Base-by-base conservation (phyloP, 35 echinoderm and acorn worm species). In the Patiria miniata region DNA sequence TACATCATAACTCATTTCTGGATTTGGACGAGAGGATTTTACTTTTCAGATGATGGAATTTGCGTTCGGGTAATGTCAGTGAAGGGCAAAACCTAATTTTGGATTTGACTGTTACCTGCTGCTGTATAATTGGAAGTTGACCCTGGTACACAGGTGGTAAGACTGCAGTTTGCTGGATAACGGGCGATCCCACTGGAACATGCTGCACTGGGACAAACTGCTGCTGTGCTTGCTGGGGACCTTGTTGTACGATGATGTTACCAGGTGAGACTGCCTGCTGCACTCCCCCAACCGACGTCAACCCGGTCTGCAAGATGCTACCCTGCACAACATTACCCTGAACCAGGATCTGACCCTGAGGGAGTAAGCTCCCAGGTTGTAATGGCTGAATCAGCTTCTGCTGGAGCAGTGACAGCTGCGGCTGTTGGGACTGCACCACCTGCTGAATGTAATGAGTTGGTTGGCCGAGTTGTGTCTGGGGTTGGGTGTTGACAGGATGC, bases 381-480 rank as follows among this genome's bases (percentile, higher is more conserved):
- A 52, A 23, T 18, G 44, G 44, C 39, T 80, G 78, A 23, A 52
- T 40, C 32, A 80, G 44, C 78, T 52, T 80, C 22, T 52, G 59
- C 36, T 77, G 68, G n/a, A 34, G 84, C 60, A 44, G 84, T 19
- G 55, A 28, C 9, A 21, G 60, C 61, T 86, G 84, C 28, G 61
- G 83, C 38, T 68, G 83, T 18, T 86, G 83, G 23, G 68, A 60
- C 39, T 76, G 84, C 37, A 77, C 22, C n/a, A 86, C 9, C 84
- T 86, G 60, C 84, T 86, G 60, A 21, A 52, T 38, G 0, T 39
- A 37, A 39, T 77, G 53, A 5, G 54, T 84, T 23, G 54, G 18
- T 18, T 53, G 80, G 34, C 34, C 36, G 19, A 39, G 37, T 77
- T 77, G 59, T 6, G 16, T 8, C 36, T 77, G 59, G 1, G 16